These are phyloP conservation scores for Carassius carassius DNA, from an alignment of 2,113 vertebrate genomes.

Conservation along the genomic window DNA sequence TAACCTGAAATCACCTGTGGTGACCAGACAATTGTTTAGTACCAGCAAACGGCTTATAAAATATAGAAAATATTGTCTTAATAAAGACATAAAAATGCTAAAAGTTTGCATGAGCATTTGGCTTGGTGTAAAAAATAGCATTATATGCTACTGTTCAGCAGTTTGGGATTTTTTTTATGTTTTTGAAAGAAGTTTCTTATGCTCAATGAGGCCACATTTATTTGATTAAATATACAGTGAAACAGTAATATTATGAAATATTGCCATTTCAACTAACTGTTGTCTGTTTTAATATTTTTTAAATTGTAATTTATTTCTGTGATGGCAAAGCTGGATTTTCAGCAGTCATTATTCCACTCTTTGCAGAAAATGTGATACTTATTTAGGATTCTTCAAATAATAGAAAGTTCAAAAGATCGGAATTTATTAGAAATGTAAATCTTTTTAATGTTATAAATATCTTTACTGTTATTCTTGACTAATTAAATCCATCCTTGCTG, in stretches of 20 bases:
- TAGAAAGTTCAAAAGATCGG: neutral
- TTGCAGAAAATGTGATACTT: too few species aligned
- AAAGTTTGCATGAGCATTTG: neutral
- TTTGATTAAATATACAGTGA: neutral
- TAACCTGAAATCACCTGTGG: slow-evolving; percentile 3
- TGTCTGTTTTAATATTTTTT: too few species aligned
- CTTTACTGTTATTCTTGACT: neutral
- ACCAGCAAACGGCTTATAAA: neutral
- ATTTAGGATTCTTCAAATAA: neutral
- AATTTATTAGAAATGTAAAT: neutral
- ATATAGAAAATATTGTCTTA: neutral
- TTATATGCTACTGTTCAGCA: neutral
- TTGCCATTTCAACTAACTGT: too few species aligned
- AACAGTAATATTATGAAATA: neutral
- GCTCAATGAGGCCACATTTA: neutral
- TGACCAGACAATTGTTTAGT: neutral
- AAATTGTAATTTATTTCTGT: neutral
- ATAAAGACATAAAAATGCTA: neutral
- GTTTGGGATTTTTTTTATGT: too few species aligned
- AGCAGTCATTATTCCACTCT: neutral
- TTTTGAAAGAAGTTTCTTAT: too few species aligned
- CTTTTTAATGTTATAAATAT: neutral
- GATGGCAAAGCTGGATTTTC: neutral
- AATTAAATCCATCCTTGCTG: neutral
- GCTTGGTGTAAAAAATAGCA: neutral